phyloP scores from a whole-genome alignment of 2,888 invertebrate species.

The Chouioia cunea region DNA sequence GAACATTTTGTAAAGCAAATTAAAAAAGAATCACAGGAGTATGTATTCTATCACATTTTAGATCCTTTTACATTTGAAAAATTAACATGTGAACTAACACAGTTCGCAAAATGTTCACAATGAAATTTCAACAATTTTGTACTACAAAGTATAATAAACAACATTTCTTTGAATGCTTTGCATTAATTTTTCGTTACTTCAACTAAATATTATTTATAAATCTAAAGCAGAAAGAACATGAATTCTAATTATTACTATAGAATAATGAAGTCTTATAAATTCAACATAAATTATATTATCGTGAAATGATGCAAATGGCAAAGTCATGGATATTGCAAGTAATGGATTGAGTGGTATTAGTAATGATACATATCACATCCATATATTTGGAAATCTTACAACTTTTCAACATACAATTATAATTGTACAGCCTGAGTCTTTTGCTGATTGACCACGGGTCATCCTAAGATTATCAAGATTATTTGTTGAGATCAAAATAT shows the following conservation, averaged over 20 bases:
- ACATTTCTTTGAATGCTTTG: no score
- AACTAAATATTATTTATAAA: conserved; percentile 13
- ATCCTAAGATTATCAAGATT: conserved; percentile 19
- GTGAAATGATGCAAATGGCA: conserved; percentile 2
- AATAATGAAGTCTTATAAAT: no score
- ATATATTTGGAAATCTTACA: conserved; percentile 25
- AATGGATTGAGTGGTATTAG: conserved; percentile 10
- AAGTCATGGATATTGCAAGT: conserved; percentile 5
- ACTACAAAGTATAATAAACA: no score
- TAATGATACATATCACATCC: conserved; percentile 20
- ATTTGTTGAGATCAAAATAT: conserved; percentile 35
- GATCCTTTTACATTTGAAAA: conserved; percentile 17
- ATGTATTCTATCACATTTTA: conserved; percentile 36
- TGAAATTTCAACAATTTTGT: no score
- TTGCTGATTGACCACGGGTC: conserved; percentile 20
- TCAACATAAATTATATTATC: neutral
- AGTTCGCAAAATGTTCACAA: neutral
- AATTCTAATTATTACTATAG: neutral
- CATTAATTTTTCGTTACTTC: conserved; percentile 23
- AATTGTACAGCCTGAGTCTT: conserved; percentile 25
- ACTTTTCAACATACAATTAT: conserved; percentile 27
- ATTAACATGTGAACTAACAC: conserved; percentile 1
- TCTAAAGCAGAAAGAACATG: neutral
- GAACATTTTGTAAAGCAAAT: conserved; percentile 14
- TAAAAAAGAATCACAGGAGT: conserved; percentile 36